Base-by-base conservation (phyloP, 2,888 invertebrate species). In the Rugalucina vietnamica region DNA sequence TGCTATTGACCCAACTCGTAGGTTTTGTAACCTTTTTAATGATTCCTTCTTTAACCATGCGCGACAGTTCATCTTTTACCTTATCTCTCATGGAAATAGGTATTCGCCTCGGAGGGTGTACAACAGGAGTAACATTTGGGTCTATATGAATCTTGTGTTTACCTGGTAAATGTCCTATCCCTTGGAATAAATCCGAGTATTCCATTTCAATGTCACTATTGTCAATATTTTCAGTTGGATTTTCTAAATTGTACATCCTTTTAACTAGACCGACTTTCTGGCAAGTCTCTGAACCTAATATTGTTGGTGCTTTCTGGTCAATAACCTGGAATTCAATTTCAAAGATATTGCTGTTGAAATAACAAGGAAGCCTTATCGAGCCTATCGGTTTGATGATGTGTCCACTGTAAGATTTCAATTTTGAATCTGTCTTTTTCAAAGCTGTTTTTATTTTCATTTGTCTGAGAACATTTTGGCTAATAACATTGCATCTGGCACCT, bases 1-100 rank as follows among this genome's bases (percentile, higher is more conserved):
- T 79, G 27, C 79, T 84, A 60, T 81, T 89, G 0, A 90, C 89
- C 87, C 89, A 88, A 0, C 39, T 69, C 60, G 89, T 89, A 24
- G 89, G 88, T 71, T 89, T 75, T 49, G 32, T 76, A 50, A 82
- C 79, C 71, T 74, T 78, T 21, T 37, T 69, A 57, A 89, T 90
- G 3, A 89, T 74, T 14, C 78, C 76, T 3, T 60, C 27, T 50
- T 60, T n/a, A 75, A 82, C 88, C 84, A 89, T 82, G 49, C 78
- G 57, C 10, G 79, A 39, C 8, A 91, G 74, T 78, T 90, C 84
- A 50, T 65, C 71, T 50, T 85, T 83, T 5, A 89, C 54, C 57
- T 82, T 85, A 0, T 85, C 79, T 54, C 72, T 75, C n/a, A 91
- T 29, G 0, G 84, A 76, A 65, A 85, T 36, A 39, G 87, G 89